Conservation (phyloP, 1,140 invertebrate genomes). For the Trachelipus rathkii region DNA sequence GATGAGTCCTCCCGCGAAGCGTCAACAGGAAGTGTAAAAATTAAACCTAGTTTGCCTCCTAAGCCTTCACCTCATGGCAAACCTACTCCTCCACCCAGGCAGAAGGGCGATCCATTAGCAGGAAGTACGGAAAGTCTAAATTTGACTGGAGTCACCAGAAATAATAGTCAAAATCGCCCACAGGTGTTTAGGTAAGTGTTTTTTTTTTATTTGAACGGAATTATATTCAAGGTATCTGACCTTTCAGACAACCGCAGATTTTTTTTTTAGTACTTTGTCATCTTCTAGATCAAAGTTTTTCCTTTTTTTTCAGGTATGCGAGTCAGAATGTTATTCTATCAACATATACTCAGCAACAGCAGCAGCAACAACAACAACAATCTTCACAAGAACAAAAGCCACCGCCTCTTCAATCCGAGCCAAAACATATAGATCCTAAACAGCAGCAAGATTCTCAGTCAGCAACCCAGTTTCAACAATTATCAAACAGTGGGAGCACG, state of each 20-base stretch:
- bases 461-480: not conserved
- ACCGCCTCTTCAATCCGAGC: conserved; percentile 13
- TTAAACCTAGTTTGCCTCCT: conserved; percentile 67
- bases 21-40: conserved; percentile 30
- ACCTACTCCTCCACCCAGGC: conserved; percentile 51
- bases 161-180: not conserved
- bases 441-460: not conserved
- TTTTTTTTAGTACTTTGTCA: too few species aligned
- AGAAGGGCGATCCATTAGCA: conserved; percentile 49
- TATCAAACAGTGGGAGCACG: not conserved
- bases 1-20: not conserved
- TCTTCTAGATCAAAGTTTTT: too few species aligned
- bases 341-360: conserved; percentile 48
- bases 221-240: too few species aligned
- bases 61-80: conserved; percentile 60
- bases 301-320: conserved; percentile 48
- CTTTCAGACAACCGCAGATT: too few species aligned
- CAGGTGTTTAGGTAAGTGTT: conserved; percentile 31
- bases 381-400: conserved; percentile 30
- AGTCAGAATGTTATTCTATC: conserved; percentile 51
- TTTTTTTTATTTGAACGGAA: not conserved
- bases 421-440: too few species aligned
- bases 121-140: conserved; percentile 24
- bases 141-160: not conserved
- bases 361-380: conserved; percentile 30